phyloP scores from a whole-genome alignment of 2,888 invertebrate genomes.

The Amitus sp. region DNA sequence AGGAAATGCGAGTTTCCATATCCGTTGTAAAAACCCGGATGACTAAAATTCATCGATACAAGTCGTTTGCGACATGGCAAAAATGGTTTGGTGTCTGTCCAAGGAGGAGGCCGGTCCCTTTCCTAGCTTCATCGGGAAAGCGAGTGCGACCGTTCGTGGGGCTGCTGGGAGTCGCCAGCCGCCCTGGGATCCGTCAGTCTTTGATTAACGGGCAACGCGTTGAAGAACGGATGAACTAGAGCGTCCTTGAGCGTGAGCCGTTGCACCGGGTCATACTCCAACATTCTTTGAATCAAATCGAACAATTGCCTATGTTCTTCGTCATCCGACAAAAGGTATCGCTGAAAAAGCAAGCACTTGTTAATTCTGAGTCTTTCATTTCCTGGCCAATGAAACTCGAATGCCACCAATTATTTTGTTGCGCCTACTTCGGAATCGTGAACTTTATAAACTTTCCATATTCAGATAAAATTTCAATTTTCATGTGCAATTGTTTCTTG shows the following conservation, averaged over 20 bases:
- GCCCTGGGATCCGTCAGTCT: conserved; percentile 72
- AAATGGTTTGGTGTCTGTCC: conserved; percentile 46
- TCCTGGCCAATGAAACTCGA: too few relatives aligned
- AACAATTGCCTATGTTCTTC: conserved; percentile 94
- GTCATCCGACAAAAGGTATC: conserved; percentile 88
- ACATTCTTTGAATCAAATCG: conserved; percentile 93
- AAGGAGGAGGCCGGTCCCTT: conserved; percentile 58
- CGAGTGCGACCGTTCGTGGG: conserved; percentile 77
- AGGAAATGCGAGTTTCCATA: background rate
- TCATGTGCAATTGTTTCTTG: too few relatives aligned
- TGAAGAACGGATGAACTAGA: conserved; percentile 92
- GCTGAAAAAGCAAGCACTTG: conserved; percentile 76
- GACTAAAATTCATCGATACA: background rate
- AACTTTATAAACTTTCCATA: too few relatives aligned
- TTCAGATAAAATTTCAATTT: too few relatives aligned
- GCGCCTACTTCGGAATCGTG: too few relatives aligned
- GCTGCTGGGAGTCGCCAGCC: conserved; percentile 67
- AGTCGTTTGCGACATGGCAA: background rate
- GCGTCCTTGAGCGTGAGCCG: conserved; percentile 90
- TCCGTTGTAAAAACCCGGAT: background rate
- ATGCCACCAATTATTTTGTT: too few relatives aligned
- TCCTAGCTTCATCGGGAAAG: conserved; percentile 75
- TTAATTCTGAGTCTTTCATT: too few relatives aligned
- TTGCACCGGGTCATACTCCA: conserved; percentile 95
- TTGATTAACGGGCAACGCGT: conserved; percentile 82